Conservation (phyloP, 2,113 vertebrate species). For the Piaya cayana region DNA sequence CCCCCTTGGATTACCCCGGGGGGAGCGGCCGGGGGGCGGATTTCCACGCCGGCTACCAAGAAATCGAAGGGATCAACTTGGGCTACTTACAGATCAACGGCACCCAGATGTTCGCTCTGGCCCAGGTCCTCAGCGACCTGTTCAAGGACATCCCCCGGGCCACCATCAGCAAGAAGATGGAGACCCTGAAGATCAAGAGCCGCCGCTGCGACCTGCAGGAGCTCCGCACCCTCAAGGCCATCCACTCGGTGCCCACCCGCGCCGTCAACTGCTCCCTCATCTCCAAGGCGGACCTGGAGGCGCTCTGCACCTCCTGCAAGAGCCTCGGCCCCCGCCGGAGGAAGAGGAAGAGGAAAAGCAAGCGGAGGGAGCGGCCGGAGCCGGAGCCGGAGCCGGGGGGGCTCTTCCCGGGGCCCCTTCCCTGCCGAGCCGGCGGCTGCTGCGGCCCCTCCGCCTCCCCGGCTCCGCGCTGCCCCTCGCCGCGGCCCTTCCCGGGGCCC, state of each 20-base stretch:
- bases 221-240: conserved; percentile 73
- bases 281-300: conserved; percentile 71
- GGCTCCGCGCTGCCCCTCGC: no score
- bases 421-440: neutral
- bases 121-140: conserved; percentile 72
- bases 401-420: conserved; percentile 13
- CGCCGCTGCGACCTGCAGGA: conserved; percentile 71
- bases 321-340: conserved; percentile 41
- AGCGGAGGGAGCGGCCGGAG: conserved; percentile 18
- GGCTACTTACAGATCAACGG: conserved; percentile 74
- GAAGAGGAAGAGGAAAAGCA: conserved; percentile 57
- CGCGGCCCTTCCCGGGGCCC: neutral
- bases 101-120: conserved; percentile 71
- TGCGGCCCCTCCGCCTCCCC: no score
- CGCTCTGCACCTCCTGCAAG: conserved; percentile 67
- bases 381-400: neutral
- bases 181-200: conserved; percentile 69
- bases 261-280: conserved; percentile 75
- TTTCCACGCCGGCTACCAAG: conserved; percentile 64
- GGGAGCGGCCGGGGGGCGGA: conserved; percentile 3
- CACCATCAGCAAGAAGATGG: conserved; percentile 72
- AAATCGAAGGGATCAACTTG: conserved; percentile 69
- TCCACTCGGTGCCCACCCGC: conserved; percentile 65
- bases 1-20: conserved; percentile 33
- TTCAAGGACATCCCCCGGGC: conserved; percentile 71